A percentile compares a stretch with the other conserved stretches of the same genome.
These are phyloP conservation scores for Apomyelois bistriatella DNA, from an alignment of 2,888 invertebrate genomes.

Conservation along the genomic window DNA sequence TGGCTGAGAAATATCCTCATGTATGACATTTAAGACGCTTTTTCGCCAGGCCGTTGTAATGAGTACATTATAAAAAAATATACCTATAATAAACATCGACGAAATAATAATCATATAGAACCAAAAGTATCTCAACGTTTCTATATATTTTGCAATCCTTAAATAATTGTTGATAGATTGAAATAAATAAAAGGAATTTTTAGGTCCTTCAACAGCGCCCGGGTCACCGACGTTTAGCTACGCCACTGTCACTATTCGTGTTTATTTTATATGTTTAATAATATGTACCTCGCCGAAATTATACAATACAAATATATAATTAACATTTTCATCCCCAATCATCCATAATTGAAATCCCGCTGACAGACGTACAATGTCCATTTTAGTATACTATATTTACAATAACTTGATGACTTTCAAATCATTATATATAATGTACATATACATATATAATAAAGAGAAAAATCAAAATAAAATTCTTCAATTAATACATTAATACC, in stretches of 20 bases:
- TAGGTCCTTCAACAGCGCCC: neutral
- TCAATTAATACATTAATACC: conserved; percentile 78
- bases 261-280: conserved; percentile 44
- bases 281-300: conserved; percentile 57
- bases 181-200: no score
- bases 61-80: no score
- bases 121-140: no score
- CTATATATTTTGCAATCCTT: no score
- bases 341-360: conserved; percentile 48
- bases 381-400: conserved; percentile 74
- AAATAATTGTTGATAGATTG: no score
- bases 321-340: conserved; percentile 40
- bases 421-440: conserved; percentile 74
- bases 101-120: no score
- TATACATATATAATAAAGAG: conserved; percentile 73
- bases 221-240: neutral
- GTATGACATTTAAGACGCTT: no score
- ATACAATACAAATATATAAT: conserved; percentile 75
- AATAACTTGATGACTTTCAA: conserved; percentile 73
- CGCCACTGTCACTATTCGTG: conserved; percentile 37
- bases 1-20: no score
- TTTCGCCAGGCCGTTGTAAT: no score
- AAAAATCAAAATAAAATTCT: conserved; percentile 78
- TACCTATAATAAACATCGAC: no score
- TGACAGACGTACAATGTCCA: conserved; percentile 59